Conservation (phyloP, 1,140 invertebrate genomes). For the Telenomus remus region DNA sequence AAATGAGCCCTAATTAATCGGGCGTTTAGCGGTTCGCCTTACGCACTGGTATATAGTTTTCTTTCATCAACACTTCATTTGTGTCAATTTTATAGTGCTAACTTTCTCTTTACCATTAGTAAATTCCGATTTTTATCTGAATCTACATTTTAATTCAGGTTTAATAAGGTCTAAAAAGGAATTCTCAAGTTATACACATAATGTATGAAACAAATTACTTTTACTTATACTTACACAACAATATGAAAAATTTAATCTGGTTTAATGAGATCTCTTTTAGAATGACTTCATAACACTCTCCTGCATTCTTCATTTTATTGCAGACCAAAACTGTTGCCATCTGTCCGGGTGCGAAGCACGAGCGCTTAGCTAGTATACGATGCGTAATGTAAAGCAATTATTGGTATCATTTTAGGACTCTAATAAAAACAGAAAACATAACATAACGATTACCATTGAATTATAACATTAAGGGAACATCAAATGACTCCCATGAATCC, state of each 20-base stretch:
- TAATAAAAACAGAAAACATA: no score
- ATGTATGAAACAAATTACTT: no score
- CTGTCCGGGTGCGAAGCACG: not conserved
- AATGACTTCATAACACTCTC: slow-evolving; percentile 2
- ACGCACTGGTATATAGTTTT: slow-evolving; percentile 40
- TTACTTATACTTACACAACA: not conserved
- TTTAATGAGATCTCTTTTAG: not conserved
- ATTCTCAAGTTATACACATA: no score
- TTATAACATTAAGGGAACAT: no score
- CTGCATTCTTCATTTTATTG: slow-evolving; percentile 7
- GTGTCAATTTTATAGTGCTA: slow-evolving; percentile 13
- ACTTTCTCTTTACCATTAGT: slow-evolving; percentile 32
- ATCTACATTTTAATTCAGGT: no score
- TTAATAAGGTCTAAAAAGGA: no score
- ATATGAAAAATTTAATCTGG: not conserved
- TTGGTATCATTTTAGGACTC: no score
- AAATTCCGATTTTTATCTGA: slow-evolving; percentile 1
- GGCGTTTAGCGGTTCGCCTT: slow-evolving; percentile 44
- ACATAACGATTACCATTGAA: no score
- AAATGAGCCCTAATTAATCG: slow-evolving; percentile 68
- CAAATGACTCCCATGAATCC: no score
- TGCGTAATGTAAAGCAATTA: no score
- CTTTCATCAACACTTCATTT: slow-evolving; percentile 13
- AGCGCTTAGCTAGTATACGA: no score
- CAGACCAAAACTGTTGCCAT: slow-evolving; percentile 21